phyloP scores from a whole-genome alignment of 2,888 invertebrate species.

The Hydriomena furcata region DNA sequence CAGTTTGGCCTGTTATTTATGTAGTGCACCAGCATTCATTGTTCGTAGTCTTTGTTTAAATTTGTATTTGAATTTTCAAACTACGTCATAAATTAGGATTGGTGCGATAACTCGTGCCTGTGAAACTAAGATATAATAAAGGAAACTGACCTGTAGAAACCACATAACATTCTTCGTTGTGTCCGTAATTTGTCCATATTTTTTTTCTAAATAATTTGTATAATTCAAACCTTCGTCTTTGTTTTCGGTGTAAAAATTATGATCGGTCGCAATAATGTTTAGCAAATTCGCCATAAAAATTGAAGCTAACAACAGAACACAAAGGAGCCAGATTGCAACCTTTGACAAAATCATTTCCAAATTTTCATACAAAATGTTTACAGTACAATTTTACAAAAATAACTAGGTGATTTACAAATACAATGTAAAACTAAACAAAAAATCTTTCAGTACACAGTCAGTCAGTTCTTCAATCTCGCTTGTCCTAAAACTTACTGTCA shows the following conservation, averaged over 20 bases:
- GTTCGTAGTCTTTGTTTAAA: conserved; percentile 29
- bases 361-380: conserved; percentile 19
- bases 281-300: conserved; percentile 88
- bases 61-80: no score
- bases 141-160: conserved; percentile 88
- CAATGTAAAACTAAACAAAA: conserved; percentile 13
- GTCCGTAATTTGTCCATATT: conserved; percentile 79
- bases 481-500: not conserved
- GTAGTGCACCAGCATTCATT: conserved; percentile 10
- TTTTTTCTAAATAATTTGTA: conserved; percentile 58
- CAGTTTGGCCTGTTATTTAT: not conserved
- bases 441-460: not conserved
- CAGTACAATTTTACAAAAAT: conserved; percentile 17
- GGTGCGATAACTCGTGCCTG: not conserved
- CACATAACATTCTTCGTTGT: conserved; percentile 86
- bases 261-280: conserved; percentile 86
- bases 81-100: not conserved
- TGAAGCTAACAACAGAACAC: conserved; percentile 85
- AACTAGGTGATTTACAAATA: conserved; percentile 23
- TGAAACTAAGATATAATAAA: not conserved
- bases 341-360: conserved; percentile 85
- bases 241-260: conserved; percentile 65
- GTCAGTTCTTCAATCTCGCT: not conserved
- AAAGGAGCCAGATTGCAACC: conserved; percentile 83
- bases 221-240: conserved; percentile 59